Conservation (phyloP, 2,888 invertebrate genomes). For the Lepidocyrtoides sp. region DNA sequence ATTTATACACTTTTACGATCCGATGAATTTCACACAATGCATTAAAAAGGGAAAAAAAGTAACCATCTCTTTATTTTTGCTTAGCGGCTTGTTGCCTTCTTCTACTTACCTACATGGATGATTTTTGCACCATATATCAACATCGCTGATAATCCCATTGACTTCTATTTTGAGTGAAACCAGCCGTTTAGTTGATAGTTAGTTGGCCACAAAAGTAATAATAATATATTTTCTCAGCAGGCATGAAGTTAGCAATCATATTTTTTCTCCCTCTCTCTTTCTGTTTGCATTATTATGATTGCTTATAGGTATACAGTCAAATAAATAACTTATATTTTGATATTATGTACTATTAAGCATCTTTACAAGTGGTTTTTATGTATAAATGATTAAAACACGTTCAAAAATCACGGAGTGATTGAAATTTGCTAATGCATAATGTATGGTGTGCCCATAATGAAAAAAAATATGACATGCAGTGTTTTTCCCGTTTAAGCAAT, state of each 20-base stretch:
- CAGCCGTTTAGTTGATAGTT: constrained; percentile 30
- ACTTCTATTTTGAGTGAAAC: constrained; percentile 6
- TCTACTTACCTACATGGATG: constrained; percentile 36
- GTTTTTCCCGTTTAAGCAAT: background rate
- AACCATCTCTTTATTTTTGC: background rate
- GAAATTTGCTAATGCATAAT: constrained; percentile 71
- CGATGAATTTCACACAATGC: constrained; percentile 60
- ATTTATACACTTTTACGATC: constrained; percentile 64
- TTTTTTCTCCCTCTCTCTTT: constrained; percentile 25
- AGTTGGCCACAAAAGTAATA: constrained; percentile 51
- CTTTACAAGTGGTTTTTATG: background rate
- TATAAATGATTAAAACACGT: constrained; percentile 71
- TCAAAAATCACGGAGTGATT: constrained; percentile 58
- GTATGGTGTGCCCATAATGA: constrained; percentile 36
- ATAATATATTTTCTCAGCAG: constrained; percentile 78
- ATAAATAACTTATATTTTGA: background rate
- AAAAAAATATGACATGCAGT: constrained; percentile 17
- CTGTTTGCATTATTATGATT: constrained; percentile 57
- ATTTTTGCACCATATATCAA: constrained; percentile 40
- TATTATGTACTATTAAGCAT: constrained; percentile 4
- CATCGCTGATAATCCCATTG: constrained; percentile 8
- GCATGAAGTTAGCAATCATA: constrained; percentile 68
- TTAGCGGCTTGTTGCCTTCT: background rate
- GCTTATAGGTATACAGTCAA: constrained; percentile 2
- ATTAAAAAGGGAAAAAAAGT: constrained; percentile 25